Percentiles rank a stretch among this genome's conserved stretches.
Conservation (phyloP, 2,113 vertebrate species). For the Glareola pratincola region DNA sequence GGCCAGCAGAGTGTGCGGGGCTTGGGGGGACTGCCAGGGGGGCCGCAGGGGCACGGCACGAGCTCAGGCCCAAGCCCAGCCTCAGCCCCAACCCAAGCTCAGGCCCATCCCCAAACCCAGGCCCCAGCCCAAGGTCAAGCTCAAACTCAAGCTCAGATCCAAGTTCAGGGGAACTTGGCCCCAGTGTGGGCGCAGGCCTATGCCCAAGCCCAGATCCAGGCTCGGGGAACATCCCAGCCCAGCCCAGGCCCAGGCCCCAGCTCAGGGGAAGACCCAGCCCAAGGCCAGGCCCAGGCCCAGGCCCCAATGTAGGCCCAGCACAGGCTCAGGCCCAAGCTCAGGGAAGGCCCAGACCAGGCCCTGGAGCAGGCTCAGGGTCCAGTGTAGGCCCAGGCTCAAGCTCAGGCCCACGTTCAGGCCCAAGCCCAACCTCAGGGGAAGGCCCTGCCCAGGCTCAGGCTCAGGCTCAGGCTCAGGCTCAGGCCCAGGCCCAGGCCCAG, state of each 20-base stretch:
- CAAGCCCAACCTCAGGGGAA: not conserved
- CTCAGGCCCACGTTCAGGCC: too few species aligned
- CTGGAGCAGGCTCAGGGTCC: too few species aligned
- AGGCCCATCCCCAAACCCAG: too few species aligned
- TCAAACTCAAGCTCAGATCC: not conserved
- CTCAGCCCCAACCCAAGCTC: not conserved
- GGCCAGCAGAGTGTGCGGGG: accelerated
- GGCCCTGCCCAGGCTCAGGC: not conserved
- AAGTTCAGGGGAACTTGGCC: not conserved
- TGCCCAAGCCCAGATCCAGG: not conserved
- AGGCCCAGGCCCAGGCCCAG: not conserved
- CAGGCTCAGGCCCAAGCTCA: not conserved
- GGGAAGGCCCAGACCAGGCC: not conserved
- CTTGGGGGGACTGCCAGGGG: accelerated
- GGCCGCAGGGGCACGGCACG: accelerated
- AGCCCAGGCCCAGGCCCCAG: not conserved
- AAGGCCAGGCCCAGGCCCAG: not conserved
- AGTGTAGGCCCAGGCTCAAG: too few species aligned
- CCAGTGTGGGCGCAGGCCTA: not conserved
- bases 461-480: not conserved
- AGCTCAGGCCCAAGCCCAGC: not conserved
- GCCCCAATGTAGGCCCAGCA: not conserved
- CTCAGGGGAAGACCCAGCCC: not conserved
- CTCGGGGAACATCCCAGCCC: too few species aligned
- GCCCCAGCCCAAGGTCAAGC: not conserved